Conservation (phyloP, 2,113 vertebrate genomes). For the Smithornis capensis region DNA sequence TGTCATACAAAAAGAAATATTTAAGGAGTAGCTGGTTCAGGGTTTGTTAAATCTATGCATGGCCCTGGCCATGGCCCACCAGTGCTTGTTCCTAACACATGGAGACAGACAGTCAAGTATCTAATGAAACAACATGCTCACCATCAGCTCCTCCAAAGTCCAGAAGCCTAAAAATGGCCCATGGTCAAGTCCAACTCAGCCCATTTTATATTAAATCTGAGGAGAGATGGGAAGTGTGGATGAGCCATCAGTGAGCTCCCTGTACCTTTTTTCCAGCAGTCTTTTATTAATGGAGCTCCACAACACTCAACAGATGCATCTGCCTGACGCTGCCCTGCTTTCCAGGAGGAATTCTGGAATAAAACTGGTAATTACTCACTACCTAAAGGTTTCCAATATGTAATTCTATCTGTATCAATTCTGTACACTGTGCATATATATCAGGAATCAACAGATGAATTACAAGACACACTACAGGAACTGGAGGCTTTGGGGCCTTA, state of each 20-base stretch:
- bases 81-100: neutral
- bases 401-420: neutral
- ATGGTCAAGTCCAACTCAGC: neutral
- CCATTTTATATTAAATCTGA: neutral
- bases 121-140: neutral
- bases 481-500: neutral
- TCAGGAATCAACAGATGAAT: neutral
- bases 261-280: neutral
- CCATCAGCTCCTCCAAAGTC: neutral
- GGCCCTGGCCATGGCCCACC: neutral
- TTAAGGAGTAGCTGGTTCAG: neutral
- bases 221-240: neutral
- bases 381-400: neutral
- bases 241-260: neutral
- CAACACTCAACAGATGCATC: neutral
- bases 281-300: neutral
- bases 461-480: neutral
- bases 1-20: neutral
- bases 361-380: neutral
- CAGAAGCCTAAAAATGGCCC: neutral
- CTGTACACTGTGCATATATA: neutral
- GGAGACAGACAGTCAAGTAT: neutral
- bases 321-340: accelerated
- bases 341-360: neutral
- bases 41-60: neutral